Evolutionary conservation across 1,140 invertebrate genomes (phyloP), one percentile per base, ranked within the genome.

Genomic region (Nephotettix cincticeps): DNA sequence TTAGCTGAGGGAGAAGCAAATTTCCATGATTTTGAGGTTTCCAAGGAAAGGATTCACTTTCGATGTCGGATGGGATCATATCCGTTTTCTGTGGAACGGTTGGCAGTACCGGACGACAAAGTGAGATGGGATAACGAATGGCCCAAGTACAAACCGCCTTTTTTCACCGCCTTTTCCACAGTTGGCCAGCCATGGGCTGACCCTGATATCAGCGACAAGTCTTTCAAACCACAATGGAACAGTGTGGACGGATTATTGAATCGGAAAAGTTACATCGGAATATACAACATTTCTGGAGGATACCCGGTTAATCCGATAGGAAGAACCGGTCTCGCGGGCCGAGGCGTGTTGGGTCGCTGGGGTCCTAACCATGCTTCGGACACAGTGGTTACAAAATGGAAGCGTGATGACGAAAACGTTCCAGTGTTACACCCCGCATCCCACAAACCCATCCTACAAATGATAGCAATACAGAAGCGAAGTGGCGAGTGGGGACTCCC

Each of bases 281-380:
- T 79, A 0, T 97, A 97, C 81, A 65, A 79, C 69, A 80, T 96
- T 29, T 79, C 78, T 25, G 77, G 90, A 76, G 84, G 84, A 0
- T 81, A 83, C 77, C 93, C 93, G 9, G 75, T 88, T 11, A 97
- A 98, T 82, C 93, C 94, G 1, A 79, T 86, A 72, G 96, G 97
- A 51, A 85, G 97, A 67, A 98, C 96, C 21, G 96, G 96, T 0
- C 76, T 97, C 0, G 75, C 74, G 56, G 93, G 93, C 0, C 80
- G 94, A 75, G 95, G 95, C 27, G 76, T 90, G 1, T 82, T 99
- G 13, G 95, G 96, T 0, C 85, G 91, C 30, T 99, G 96, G 95
- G 97, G 96, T 9, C 95, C 95, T 17, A 99, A 98, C 82, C 94
- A 96, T 84, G 95, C 95, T 11, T 94, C 91, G 0, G 94, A 97